Percentiles rank a stretch among this genome's conserved stretches.
Conservation (phyloP, 2,113 vertebrate species). For the Prochilodus magdalenae region DNA sequence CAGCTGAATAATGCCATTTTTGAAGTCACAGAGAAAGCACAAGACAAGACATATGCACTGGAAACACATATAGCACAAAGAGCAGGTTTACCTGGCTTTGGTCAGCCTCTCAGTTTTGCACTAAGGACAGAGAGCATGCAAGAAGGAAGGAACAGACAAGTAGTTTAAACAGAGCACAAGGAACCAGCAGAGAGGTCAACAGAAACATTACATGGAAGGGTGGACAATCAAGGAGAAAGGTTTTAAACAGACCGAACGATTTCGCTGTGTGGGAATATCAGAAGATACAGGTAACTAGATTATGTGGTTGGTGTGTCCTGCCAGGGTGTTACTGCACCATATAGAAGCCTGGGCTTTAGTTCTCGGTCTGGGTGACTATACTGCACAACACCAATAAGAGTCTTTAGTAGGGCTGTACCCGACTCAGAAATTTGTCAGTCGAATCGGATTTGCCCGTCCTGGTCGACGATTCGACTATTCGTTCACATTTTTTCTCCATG, state of each 20-base stretch:
- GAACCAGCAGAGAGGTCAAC: constrained; percentile 63
- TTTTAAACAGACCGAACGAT: not conserved
- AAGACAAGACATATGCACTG: not conserved
- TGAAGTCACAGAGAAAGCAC: not conserved
- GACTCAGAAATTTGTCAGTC: too few species aligned
- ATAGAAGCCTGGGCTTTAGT: too few species aligned
- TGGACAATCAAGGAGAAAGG: not conserved
- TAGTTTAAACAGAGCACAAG: constrained; percentile 79
- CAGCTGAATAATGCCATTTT: not conserved
- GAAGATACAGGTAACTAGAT: not conserved
- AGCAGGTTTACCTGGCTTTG: constrained; percentile 86
- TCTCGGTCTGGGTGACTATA: too few species aligned
- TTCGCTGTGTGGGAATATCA: not conserved
- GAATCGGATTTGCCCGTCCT: too few species aligned
- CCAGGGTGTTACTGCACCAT: too few species aligned
- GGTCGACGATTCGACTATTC: too few species aligned
- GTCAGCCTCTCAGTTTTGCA: constrained; percentile 95
- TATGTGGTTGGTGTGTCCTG: too few species aligned
- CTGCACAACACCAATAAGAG: too few species aligned
- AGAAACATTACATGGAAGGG: not conserved
- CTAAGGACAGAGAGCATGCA: constrained; percentile 85
- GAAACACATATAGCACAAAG: constrained; percentile 9
- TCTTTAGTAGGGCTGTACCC: too few species aligned
- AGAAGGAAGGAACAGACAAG: constrained; percentile 72
- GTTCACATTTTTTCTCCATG: too few species aligned